Percentiles rank a stretch among this genome's conserved stretches.
Conservation (phyloP, 35 echinoderm and acorn worm species). For the Apostichopus parvimensis region DNA sequence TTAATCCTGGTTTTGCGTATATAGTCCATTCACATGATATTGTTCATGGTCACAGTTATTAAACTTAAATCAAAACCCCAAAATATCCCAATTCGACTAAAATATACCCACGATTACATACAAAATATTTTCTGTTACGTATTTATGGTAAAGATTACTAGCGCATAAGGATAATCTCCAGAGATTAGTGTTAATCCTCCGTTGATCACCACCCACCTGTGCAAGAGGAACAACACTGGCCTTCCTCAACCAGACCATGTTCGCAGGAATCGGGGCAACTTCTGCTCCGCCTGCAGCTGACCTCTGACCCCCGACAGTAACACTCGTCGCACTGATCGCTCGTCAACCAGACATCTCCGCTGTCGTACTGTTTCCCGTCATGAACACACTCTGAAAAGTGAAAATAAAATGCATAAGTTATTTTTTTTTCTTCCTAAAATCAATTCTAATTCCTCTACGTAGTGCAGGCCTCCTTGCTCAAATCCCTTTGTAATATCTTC, state of each 20-base stretch:
- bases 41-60: no score
- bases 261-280: conserved; percentile 65
- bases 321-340: conserved; percentile 89
- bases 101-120: not conserved
- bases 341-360: conserved; percentile 77
- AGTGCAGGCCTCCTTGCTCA: no score
- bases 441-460: no score
- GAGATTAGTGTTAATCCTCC: no score
- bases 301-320: conserved; percentile 66
- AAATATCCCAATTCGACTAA: no score
- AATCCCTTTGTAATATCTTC: no score
- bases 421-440: no score
- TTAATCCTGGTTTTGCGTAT: no score
- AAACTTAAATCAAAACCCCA: no score
- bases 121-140: conserved; percentile 63
- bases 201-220: conserved; percentile 49
- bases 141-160: not conserved
- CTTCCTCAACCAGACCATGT: conserved; percentile 67
- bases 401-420: not conserved
- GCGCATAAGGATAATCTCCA: not conserved
- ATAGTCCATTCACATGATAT: no score
- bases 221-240: conserved; percentile 90
- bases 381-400: conserved; percentile 74
- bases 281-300: conserved; percentile 55
- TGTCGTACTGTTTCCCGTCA: conserved; percentile 75